A percentile compares a stretch with the other conserved stretches of the same genome.
These are phyloP conservation scores for Cetoscarus ocellatus DNA, from an alignment of 2,797 vertebrate species.

Conservation along the genomic window DNA sequence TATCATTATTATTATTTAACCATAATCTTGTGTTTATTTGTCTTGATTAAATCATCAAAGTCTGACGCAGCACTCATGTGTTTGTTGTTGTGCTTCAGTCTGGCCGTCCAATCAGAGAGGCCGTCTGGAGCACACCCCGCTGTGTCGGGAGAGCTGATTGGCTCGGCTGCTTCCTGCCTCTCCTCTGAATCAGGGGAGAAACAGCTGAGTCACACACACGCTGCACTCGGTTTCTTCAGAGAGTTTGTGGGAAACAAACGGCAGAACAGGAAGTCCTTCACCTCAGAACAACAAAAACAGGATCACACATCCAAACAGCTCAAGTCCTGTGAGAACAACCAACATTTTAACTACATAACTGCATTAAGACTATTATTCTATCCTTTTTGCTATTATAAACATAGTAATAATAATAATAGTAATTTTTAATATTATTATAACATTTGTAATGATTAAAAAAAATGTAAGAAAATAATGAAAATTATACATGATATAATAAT, in stretches of 20 bases:
- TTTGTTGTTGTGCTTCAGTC: slow-evolving; percentile 42
- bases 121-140: slow-evolving; percentile 48
- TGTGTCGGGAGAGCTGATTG: slow-evolving; percentile 53
- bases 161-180: slow-evolving; percentile 19
- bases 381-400: too few species aligned
- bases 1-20: too few species aligned
- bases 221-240: slow-evolving; percentile 58
- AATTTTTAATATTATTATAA: too few species aligned
- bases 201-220: slow-evolving; percentile 74
- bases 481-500: too few species aligned
- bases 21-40: not conserved
- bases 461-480: too few species aligned
- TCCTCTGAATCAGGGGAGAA: slow-evolving; percentile 51
- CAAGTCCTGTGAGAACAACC: too few species aligned
- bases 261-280: slow-evolving; percentile 9
- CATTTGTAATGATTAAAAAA: too few species aligned
- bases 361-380: too few species aligned
- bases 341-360: too few species aligned
- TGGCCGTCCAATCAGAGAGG: slow-evolving; percentile 60
- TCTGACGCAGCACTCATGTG: slow-evolving; percentile 45
- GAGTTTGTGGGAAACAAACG: slow-evolving; percentile 60
- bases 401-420: too few species aligned
- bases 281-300: slow-evolving; percentile 15
- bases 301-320: too few species aligned
- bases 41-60: slow-evolving; percentile 27